A percentile compares a stretch with the other conserved stretches of the same genome.
These are phyloP conservation scores for Apaloderma vittatum DNA, from an alignment of 2,113 vertebrate species.

Conservation along the genomic window DNA sequence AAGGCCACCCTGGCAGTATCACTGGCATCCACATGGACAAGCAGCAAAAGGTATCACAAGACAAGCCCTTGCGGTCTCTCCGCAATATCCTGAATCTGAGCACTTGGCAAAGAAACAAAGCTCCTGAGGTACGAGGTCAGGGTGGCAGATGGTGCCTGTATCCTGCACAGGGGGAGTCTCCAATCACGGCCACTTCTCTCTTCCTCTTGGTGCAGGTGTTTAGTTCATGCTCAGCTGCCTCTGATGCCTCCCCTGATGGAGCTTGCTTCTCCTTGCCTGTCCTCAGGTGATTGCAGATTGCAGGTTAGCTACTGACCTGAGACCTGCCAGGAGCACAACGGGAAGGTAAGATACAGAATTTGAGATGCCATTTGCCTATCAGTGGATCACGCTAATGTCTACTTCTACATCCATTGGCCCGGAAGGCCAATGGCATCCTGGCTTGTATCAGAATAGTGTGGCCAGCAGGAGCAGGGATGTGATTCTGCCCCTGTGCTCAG, in stretches of 20 bases:
- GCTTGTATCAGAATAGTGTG: no score
- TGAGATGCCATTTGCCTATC: not conserved
- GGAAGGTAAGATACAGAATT: not conserved
- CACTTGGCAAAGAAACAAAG: not conserved
- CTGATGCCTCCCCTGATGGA: not conserved
- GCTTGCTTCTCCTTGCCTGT: not conserved
- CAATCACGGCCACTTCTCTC: rapidly evolving
- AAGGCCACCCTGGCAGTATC: rapidly evolving
- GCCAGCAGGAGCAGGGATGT: no score
- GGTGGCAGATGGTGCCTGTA: not conserved
- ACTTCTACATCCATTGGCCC: not conserved
- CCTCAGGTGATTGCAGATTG: not conserved
- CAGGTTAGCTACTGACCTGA: not conserved
- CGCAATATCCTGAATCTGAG: not conserved
- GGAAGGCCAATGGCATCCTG: no score
- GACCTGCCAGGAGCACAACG: not conserved
- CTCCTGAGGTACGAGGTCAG: not conserved
- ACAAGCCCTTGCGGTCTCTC: not conserved
- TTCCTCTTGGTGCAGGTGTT: not conserved
- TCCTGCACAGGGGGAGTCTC: not conserved
- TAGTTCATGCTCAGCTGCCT: not conserved
- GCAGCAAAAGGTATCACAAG: not conserved
- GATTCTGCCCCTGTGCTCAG: no score
- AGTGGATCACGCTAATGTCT: not conserved
- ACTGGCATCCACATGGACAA: rapidly evolving